Evolutionary conservation across 1,140 invertebrate species (phyloP), one percentile per base, ranked within the genome.

Genomic region (Drosophila orosa): DNA sequence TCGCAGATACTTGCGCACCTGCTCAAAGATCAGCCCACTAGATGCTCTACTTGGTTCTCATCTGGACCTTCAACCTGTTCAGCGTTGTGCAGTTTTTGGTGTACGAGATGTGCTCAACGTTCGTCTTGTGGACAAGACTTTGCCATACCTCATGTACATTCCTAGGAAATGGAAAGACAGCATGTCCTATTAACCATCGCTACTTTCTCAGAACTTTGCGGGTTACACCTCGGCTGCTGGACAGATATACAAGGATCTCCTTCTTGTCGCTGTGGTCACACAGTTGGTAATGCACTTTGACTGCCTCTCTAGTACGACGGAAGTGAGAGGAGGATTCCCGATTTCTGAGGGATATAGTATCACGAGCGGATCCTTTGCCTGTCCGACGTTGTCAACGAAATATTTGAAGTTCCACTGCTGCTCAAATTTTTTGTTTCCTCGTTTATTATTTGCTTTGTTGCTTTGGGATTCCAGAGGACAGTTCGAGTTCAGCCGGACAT

Each of bases 401-500:
- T 87, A 3, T 90, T 90, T 10, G 82, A 82, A 3, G 39, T 90
- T 2, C 82, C 87, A 0, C 12, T 90, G 15, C 25, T 90, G 0
- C 24, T 86, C 3, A 90, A 90, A 62, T 90, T 90, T 29, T 55
- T 84, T 44, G 73, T 90, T 1, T 90, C 87, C 0, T 74, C 86
- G 10, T 87, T 90, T 50, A 72, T 90, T 8, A 86, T 90, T 17
- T 90, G 87, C n/a, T 90, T 90, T 76, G 87, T 90, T n/a, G n/a
- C n/a, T n/a, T n/a, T n/a, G 22, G 87, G 86, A 1, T 90, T 90
- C 40, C 87, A 90, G 40, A 77, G 90, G 76, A 86, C 80, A 1
- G 71, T 87, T 7, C 81, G 86, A 1, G 77, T 80, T 15, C 12
- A 39, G 3, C 69, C 76, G 1, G 80, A 81, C 8, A 37, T 78